These are phyloP conservation scores for Prunella himalayana DNA, from an alignment of 2,113 vertebrate genomes.

Conservation along the genomic window DNA sequence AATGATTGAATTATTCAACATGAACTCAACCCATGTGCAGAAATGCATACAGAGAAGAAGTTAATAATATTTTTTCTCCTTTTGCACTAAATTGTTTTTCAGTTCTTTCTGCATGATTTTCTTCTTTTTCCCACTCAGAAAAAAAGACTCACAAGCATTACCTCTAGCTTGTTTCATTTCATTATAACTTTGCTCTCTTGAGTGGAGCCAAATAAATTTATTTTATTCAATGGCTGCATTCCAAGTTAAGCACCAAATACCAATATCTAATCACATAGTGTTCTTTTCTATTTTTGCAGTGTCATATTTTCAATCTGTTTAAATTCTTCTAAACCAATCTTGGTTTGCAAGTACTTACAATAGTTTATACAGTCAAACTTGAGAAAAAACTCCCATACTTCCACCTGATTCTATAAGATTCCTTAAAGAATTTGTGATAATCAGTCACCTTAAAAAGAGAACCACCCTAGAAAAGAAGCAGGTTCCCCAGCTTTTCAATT, in stretches of 20 bases:
- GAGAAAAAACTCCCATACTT: neutral
- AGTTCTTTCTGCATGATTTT: neutral
- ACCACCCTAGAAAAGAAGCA: neutral
- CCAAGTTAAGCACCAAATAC: neutral
- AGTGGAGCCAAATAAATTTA: neutral
- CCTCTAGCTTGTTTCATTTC: neutral
- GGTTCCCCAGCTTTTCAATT: neutral
- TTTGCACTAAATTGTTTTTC: neutral
- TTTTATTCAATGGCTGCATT: neutral
- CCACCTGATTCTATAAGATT: neutral
- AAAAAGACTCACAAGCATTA: neutral
- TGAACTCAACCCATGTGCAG: slow-evolving; percentile 75
- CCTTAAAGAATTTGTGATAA: neutral
- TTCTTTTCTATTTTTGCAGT: neutral
- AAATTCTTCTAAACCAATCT: neutral
- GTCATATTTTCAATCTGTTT: neutral
- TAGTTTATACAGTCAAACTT: neutral
- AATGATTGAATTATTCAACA: slow-evolving; percentile 78
- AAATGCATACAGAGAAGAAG: neutral
- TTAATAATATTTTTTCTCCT: neutral
- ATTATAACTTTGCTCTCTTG: neutral
- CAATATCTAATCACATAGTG: neutral
- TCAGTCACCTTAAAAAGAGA: neutral
- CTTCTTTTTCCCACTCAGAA: neutral
- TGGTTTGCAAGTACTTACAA: neutral